These are phyloP conservation scores for Andrena trimmerana DNA, from an alignment of 2,888 invertebrate species.

Conservation along the genomic window DNA sequence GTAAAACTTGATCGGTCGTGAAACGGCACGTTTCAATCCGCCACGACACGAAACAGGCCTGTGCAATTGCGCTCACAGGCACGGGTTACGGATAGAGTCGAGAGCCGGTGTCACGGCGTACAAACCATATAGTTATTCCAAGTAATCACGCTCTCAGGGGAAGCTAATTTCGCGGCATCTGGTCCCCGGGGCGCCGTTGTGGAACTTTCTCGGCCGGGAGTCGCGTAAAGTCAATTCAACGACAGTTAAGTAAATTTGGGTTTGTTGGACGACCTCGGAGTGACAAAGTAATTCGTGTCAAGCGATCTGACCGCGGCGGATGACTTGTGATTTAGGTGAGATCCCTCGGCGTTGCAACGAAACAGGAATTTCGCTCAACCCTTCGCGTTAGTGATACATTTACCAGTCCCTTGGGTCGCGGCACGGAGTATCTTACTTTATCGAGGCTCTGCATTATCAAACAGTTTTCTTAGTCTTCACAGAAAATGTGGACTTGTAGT, in stretches of 20 bases:
- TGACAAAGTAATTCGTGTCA: constrained; percentile 59
- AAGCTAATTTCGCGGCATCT: constrained; percentile 35
- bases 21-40: constrained; percentile 21
- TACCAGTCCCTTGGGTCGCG: neutral
- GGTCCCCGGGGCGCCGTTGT: neutral
- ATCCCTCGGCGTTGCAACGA: constrained; percentile 45
- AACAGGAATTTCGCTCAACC: neutral
- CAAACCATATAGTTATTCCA: constrained; percentile 30
- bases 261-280: constrained; percentile 58
- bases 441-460: too few relatives aligned
- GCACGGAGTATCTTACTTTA: too few relatives aligned
- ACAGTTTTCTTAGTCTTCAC: too few relatives aligned
- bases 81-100: constrained; percentile 36
- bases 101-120: constrained; percentile 3
- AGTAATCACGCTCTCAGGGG: constrained; percentile 40
- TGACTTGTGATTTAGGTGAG: constrained; percentile 43
- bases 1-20: neutral
- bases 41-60: neutral
- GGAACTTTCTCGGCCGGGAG: constrained; percentile 51
- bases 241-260: constrained; percentile 60
- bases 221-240: constrained; percentile 42
- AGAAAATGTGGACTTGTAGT: too few relatives aligned
- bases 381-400: neutral
- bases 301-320: constrained; percentile 26
- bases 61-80: constrained; percentile 33